These are phyloP conservation scores for Momotus momota DNA, from an alignment of 2,797 vertebrate species.

Conservation along the genomic window DNA sequence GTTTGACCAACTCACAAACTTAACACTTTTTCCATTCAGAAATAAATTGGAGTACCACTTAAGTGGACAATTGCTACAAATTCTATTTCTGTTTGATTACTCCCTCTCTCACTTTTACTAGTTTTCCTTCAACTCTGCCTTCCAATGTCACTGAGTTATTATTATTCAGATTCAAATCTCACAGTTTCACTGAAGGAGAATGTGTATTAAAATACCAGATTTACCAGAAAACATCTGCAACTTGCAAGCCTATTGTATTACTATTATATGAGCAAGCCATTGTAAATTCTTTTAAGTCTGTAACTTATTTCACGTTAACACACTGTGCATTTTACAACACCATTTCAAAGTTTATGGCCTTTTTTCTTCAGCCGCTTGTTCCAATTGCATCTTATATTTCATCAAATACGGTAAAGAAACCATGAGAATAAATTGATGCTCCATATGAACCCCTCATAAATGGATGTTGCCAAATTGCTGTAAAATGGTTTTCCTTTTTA, in stretches of 20 bases:
- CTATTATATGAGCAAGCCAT: conserved; percentile 41
- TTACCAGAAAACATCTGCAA: conserved; percentile 58
- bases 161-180: conserved; percentile 55
- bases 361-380: conserved; percentile 79
- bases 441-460: conserved; percentile 78
- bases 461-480: conserved; percentile 79
- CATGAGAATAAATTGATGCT: conserved; percentile 83
- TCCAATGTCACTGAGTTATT: conserved; percentile 40
- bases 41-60: background rate
- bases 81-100: conserved; percentile 26
- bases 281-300: conserved; percentile 64
- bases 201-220: conserved; percentile 57
- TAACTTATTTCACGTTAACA: conserved; percentile 72
- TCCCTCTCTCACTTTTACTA: background rate
- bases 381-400: conserved; percentile 79
- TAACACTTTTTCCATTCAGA: background rate
- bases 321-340: conserved; percentile 71
- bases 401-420: conserved; percentile 85
- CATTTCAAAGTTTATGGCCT: conserved; percentile 76
- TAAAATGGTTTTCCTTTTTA: conserved; percentile 87
- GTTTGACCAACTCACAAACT: background rate
- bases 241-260: conserved; percentile 24
- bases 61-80: background rate
- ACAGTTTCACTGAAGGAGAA: conserved; percentile 44
- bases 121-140: conserved; percentile 29